Base-by-base conservation (phyloP, 2,113 vertebrate genomes). In the Syngnathus scovelli region DNA sequence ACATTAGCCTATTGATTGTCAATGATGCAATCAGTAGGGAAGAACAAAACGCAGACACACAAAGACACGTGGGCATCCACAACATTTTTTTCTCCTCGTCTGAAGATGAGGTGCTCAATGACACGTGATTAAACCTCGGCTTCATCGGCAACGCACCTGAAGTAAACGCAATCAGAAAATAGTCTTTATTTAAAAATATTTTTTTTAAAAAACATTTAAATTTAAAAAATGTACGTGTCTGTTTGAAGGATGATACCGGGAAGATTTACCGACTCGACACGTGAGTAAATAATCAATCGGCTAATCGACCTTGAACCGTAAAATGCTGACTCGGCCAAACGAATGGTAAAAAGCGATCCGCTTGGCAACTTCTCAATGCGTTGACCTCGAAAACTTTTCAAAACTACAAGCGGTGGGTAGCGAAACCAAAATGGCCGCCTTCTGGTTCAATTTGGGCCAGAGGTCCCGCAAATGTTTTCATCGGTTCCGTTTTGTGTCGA, bases 1-100 rank as follows among this genome's bases (percentile, higher is more conserved):
- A 61, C 54, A 27, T 61, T 37, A 74, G 37, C 56, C 37, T 23
- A 67, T 62, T 69, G 66, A 72, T 79, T 56, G 68, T 23, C 63
- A 72, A 54, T 69, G n/a, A 21, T 27, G 61, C 19, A 59, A 52
- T 21, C 56, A 46, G 51, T 27, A 12, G 23, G 7, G 66, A 62
- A 33, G 68, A 27, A 60, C 37, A 62, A 38, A 67, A 21, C 3
- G 39, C 4, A 7, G 13, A 1, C 21, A 21, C 66, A 16, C 33
- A 15, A 27, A 52, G 16, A 16, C 27, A 33, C 27, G 27, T 33
- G 27, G 27, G 27, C 27, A 33, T 33, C 27, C 3, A 33, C 27
- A 33, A 33, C 27, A 33, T 33, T 33, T 33, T 33, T 33, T 33
- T 33, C 27, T 33, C 2, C 27, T 33, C 27, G 27, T 33, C 27